Conservation (phyloP, 1,140 invertebrate species). For the Scaptodrosophila lebanonensis region DNA sequence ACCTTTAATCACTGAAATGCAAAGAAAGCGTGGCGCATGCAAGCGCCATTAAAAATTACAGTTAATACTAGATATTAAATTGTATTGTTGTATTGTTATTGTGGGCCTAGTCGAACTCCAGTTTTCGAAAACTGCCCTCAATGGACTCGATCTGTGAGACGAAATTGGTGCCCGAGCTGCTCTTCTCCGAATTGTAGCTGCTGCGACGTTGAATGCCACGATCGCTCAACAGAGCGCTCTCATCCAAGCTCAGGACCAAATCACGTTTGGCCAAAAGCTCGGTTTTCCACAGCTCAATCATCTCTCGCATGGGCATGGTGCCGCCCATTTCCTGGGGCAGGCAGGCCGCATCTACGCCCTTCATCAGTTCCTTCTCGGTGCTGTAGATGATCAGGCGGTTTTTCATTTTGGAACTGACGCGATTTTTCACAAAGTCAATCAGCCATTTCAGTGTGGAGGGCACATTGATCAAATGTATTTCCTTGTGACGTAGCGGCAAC, state of each 20-base stretch:
- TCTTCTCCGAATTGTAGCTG: conserved; percentile 77
- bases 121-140: conserved; percentile 84
- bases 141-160: conserved; percentile 77
- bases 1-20: conserved; percentile 27
- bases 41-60: conserved; percentile 34
- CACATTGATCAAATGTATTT: conserved; percentile 84
- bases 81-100: no score
- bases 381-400: conserved; percentile 82
- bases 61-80: conserved; percentile 40
- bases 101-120: conserved; percentile 82
- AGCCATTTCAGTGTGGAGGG: conserved; percentile 83
- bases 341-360: conserved; percentile 82
- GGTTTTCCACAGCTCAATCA: conserved; percentile 85
- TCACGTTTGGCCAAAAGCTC: conserved; percentile 81
- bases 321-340: conserved; percentile 88
- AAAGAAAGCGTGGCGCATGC: conserved; percentile 48
- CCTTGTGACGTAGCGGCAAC: conserved; percentile 86
- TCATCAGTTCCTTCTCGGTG: conserved; percentile 81
- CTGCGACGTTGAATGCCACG: conserved; percentile 79
- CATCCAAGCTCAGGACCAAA: conserved; percentile 82
- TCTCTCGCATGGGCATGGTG: conserved; percentile 83
- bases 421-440: conserved; percentile 83
- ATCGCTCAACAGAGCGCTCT: conserved; percentile 82
- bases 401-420: conserved; percentile 84
- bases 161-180: conserved; percentile 60